Percentiles rank a stretch among this genome's conserved stretches.
phyloP scores from a whole-genome alignment of 2,113 vertebrate species.

The Bufo gargarizans region DNA sequence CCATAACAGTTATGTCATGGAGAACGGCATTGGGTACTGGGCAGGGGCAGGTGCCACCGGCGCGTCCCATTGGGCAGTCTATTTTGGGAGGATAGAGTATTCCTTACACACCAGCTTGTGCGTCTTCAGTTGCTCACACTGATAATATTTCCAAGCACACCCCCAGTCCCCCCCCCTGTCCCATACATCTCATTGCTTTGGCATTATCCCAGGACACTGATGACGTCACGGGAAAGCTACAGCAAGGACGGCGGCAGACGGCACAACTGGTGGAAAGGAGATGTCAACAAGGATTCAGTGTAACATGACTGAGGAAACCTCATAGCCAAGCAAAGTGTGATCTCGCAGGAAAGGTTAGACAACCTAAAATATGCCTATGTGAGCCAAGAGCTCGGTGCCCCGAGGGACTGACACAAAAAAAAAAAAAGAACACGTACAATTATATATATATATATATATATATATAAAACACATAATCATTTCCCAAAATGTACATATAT shows the following conservation, averaged over 20 bases:
- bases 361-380: background rate
- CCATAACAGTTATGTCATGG: slow-evolving; percentile 31
- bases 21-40: background rate
- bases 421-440: background rate
- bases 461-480: too few species aligned
- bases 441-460: background rate
- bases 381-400: background rate
- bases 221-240: slow-evolving; percentile 24
- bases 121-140: background rate
- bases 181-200: background rate
- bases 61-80: background rate
- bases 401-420: background rate
- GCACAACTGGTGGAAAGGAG: slow-evolving; percentile 16
- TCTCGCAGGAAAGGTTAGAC: slow-evolving; percentile 14
- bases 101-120: background rate
- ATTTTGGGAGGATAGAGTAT: slow-evolving; percentile 4
- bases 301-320: slow-evolving; percentile 31
- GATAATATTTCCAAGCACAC: background rate
- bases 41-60: slow-evolving; percentile 15
- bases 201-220: slow-evolving; percentile 18
- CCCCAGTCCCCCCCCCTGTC: too few species aligned
- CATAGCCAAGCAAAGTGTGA: slow-evolving; percentile 1
- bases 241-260: background rate
- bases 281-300: slow-evolving; percentile 42
- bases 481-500: background rate